Conservation (phyloP, 2,113 vertebrate genomes). For the Coreoperca whiteheadi region DNA sequence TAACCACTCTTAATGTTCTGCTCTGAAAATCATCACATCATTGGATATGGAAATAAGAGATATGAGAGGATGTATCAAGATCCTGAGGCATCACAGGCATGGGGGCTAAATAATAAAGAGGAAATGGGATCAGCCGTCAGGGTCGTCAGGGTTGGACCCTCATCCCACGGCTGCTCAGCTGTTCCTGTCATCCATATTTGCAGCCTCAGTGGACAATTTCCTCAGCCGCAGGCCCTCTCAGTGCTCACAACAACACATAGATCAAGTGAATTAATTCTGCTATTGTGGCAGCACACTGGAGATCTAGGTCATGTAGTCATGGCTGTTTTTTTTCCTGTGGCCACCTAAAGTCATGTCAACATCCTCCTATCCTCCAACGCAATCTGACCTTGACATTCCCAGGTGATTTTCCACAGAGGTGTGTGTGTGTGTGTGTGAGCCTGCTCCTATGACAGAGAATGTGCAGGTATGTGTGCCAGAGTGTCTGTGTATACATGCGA, state of each 20-base stretch:
- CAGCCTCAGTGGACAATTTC: slow-evolving; percentile 82
- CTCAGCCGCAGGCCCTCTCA: slow-evolving; percentile 68
- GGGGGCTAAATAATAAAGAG: slow-evolving; percentile 63
- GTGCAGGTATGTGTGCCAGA: neutral
- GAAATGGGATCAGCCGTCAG: slow-evolving; percentile 62
- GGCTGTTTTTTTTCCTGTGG: slow-evolving; percentile 19
- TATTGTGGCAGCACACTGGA: slow-evolving; percentile 74
- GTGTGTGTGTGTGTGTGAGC: slow-evolving; percentile 19
- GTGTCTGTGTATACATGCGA: slow-evolving; percentile 1
- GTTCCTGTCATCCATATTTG: slow-evolving; percentile 81
- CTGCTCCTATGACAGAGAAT: neutral
- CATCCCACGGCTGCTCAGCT: slow-evolving; percentile 75
- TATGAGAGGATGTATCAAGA: slow-evolving; percentile 44
- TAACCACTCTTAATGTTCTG: slow-evolving; percentile 64
- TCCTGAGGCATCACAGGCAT: slow-evolving; percentile 45
- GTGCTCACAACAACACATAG: slow-evolving; percentile 76
- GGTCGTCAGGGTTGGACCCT: slow-evolving; percentile 62
- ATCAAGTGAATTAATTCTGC: slow-evolving; percentile 82
- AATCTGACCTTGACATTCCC: slow-evolving; percentile 81
- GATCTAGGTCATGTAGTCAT: slow-evolving; percentile 80
- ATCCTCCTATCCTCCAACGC: slow-evolving; percentile 59
- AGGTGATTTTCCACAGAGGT: slow-evolving; percentile 75
- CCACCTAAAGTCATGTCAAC: slow-evolving; percentile 66
- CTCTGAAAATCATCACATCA: slow-evolving; percentile 58
- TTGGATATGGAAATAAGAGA: slow-evolving; percentile 37